Conservation (phyloP, 2,888 invertebrate species). For the Eremobia ochroleuca region DNA sequence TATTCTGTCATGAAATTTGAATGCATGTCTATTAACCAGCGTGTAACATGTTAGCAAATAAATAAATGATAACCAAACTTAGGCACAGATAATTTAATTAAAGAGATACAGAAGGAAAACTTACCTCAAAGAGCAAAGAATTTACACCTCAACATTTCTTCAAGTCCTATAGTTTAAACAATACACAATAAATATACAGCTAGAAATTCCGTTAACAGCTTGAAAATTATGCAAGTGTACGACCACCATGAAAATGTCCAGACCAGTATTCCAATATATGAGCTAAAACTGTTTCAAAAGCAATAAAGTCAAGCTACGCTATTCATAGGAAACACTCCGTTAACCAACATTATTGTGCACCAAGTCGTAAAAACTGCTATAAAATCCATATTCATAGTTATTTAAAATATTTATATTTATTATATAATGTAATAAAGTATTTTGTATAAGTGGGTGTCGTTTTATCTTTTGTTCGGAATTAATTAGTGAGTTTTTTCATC, state of each 20-base stretch:
- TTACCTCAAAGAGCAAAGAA: not conserved
- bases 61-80: not conserved
- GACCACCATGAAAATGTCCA: constrained; percentile 53
- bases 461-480: constrained; percentile 57
- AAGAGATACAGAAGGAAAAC: not conserved
- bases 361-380: constrained; percentile 56
- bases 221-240: constrained; percentile 33
- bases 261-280: constrained; percentile 27
- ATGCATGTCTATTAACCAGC: no score
- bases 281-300: constrained; percentile 52
- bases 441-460: constrained; percentile 58
- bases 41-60: no score
- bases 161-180: constrained; percentile 1
- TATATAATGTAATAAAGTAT: constrained; percentile 41
- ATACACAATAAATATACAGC: constrained; percentile 4
- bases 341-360: constrained; percentile 50
- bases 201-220: constrained; percentile 31
- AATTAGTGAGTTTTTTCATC: constrained; percentile 45
- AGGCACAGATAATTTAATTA: not conserved
- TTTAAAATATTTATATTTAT: constrained; percentile 52
- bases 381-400: constrained; percentile 59
- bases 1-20: no score
- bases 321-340: constrained; percentile 46
- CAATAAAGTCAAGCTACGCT: constrained; percentile 51
- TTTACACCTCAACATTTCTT: not conserved